Evolutionary conservation across 2,113 vertebrate genomes (phyloP), one percentile per base, ranked within the genome.

Genomic region (Oryzias celebensis): DNA sequence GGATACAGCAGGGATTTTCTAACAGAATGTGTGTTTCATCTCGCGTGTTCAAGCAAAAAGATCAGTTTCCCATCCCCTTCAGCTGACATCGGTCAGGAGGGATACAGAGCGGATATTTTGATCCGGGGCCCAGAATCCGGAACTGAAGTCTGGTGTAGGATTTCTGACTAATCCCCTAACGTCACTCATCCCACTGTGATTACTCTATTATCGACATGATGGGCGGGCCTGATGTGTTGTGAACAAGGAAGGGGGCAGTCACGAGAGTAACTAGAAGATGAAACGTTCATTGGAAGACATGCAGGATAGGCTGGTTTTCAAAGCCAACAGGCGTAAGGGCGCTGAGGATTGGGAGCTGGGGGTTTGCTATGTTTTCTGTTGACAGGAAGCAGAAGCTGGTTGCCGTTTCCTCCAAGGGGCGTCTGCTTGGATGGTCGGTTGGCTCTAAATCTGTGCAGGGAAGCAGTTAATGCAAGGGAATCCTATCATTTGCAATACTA

Each of bases 161-260:
- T 88, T 85, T 84, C 80, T 62, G 47, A 5, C 71, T 88, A 88
- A 86, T 87, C 82, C 75, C 65, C 77, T 85, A 85, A 87, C 77
- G 83, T 83, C 71, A 75, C 78, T 72, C 58, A 46, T 73, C 77
- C 75, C 71, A 69, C 81, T 81, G 79, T 77, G 82, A 76, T 64
- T 79, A 56, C 75, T 65, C 70, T 26, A 50, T 70, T 67, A 75
- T 71, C 36, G 58, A 67, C 54, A 84, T 59, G 31, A 61, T 43
- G 59, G 58, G 62, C 18, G 71, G 81, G 61, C 69, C 70, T 76
- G 64, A 78, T 82, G 72, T 77, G 58, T 65, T 58, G 58, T 24
- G 64, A 64, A 75, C 14, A 14, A 28, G 65, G 50, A 44, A 44
- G 62, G 47, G 26, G 18, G 48, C 58, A 23, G 15, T 14, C 1